phyloP scores from a whole-genome alignment of 2,888 invertebrate species.

The Netelia melanura region DNA sequence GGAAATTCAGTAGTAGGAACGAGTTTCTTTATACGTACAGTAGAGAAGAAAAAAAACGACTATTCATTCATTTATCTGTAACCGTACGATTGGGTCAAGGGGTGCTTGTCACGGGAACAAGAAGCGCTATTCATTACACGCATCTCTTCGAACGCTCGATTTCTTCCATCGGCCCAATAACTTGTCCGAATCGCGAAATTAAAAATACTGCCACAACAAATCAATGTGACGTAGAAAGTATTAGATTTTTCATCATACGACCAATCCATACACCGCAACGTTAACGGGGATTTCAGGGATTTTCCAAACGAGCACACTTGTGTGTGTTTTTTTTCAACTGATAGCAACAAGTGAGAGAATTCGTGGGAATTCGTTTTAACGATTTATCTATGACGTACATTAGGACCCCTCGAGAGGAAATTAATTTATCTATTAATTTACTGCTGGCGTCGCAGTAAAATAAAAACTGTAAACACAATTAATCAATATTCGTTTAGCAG shows the following conservation, averaged over 20 bases:
- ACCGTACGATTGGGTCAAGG: conserved; percentile 73
- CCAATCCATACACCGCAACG: not conserved
- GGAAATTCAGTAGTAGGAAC: conserved; percentile 16
- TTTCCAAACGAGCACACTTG: not conserved
- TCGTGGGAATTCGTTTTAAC: not conserved
- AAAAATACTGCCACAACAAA: conserved; percentile 10
- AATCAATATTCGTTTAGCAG: too few relatives aligned
- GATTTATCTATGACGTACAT: not conserved
- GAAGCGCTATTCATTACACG: conserved; percentile 61
- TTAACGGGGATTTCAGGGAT: not conserved
- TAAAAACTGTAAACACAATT: too few relatives aligned
- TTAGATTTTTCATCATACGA: too few relatives aligned
- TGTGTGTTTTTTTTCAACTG: not conserved
- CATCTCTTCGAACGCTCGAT: conserved; percentile 4
- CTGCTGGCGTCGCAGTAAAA: too few relatives aligned
- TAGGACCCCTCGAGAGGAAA: not conserved
- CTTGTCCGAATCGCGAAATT: conserved; percentile 39
- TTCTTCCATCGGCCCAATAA: conserved; percentile 33
- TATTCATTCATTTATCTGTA: conserved; percentile 71
- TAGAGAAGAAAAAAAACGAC: conserved; percentile 53
- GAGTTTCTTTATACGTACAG: conserved; percentile 33
- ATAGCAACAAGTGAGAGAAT: not conserved
- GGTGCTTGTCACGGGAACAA: conserved; percentile 68
- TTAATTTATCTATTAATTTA: too few relatives aligned
- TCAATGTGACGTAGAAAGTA: not conserved